Percentiles rank a stretch among this genome's conserved stretches.
Conservation (phyloP, 2,888 invertebrate genomes). For the Leptopilina drosophilae region DNA sequence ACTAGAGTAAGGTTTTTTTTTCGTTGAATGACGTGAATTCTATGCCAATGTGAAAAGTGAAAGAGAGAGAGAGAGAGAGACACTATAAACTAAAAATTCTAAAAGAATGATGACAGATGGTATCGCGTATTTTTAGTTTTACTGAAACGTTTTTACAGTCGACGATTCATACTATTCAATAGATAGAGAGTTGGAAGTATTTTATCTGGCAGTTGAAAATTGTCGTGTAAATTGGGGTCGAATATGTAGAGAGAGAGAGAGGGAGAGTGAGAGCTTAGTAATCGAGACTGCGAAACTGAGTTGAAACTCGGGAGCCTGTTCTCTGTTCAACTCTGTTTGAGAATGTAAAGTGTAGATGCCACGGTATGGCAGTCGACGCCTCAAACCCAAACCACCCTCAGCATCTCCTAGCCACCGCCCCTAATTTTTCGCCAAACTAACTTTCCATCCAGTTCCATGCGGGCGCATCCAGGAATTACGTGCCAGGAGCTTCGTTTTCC, state of each 20-base stretch:
- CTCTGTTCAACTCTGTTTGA: conserved; percentile 18
- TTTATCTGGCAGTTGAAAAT: conserved; percentile 26
- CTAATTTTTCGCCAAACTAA: conserved; percentile 52
- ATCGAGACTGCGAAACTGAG: conserved; percentile 36
- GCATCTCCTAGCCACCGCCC: conserved; percentile 19
- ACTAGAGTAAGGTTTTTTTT: neutral
- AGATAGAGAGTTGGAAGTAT: neutral
- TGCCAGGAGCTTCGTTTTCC: conserved; percentile 46
- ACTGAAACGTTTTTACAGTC: neutral
- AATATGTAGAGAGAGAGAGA: neutral
- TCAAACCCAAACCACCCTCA: conserved; percentile 9
- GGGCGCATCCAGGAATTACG: conserved; percentile 40
- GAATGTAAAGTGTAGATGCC: conserved; percentile 30
- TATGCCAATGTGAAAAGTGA: neutral
- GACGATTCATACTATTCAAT: neutral
- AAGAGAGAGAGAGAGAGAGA: neutral
- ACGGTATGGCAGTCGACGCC: conserved; percentile 28
- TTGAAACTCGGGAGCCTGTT: conserved; percentile 32
- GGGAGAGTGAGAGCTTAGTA: conserved; percentile 13
- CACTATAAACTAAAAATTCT: conserved; percentile 3
- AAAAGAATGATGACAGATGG: conserved; percentile 8
- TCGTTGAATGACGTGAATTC: neutral
- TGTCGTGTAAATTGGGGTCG: conserved; percentile 34
- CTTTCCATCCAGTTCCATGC: conserved; percentile 44
- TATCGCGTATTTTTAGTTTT: conserved; percentile 9